These are phyloP conservation scores for Megathymus violae DNA, from an alignment of 1,140 invertebrate genomes.

Conservation along the genomic window DNA sequence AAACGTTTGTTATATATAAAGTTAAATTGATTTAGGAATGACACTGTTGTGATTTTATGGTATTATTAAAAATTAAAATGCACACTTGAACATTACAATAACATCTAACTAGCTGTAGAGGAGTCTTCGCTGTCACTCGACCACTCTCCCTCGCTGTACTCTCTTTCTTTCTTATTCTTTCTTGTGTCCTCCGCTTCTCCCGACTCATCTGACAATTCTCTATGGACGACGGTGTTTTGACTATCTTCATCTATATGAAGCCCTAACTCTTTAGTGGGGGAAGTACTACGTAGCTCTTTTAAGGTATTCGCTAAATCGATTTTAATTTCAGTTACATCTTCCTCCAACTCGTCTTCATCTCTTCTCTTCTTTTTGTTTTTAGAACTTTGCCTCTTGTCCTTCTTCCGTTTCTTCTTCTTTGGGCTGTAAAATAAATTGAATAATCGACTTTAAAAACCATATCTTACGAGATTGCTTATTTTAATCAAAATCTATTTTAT, in stretches of 20 bases:
- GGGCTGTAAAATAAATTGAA: constrained; percentile 43
- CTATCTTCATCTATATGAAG: constrained; percentile 45
- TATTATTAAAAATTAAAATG: neutral
- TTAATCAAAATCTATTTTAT: no score
- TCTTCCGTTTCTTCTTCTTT: constrained; percentile 66
- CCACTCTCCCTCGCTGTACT: constrained; percentile 78
- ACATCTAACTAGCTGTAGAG: constrained; percentile 32
- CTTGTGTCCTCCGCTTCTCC: constrained; percentile 43
- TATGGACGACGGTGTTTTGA: constrained; percentile 20
- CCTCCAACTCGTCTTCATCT: constrained; percentile 41
- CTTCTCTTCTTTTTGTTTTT: constrained; percentile 60
- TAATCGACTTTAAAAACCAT: no score
- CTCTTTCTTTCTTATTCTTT: constrained; percentile 52
- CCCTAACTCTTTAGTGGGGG: constrained; percentile 65
- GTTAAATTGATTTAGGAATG: neutral
- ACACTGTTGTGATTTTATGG: neutral
- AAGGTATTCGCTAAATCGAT: constrained; percentile 69
- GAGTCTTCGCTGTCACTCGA: constrained; percentile 68
- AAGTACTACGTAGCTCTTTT: constrained; percentile 60
- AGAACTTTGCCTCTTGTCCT: constrained; percentile 61
- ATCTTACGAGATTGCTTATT: no score
- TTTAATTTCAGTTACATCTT: constrained; percentile 45
- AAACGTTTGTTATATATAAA: neutral
- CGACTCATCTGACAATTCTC: constrained; percentile 45
- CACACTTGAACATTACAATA: neutral